phyloP scores from a whole-genome alignment of 2,113 vertebrate genomes.

The Phoxinus phoxinus region DNA sequence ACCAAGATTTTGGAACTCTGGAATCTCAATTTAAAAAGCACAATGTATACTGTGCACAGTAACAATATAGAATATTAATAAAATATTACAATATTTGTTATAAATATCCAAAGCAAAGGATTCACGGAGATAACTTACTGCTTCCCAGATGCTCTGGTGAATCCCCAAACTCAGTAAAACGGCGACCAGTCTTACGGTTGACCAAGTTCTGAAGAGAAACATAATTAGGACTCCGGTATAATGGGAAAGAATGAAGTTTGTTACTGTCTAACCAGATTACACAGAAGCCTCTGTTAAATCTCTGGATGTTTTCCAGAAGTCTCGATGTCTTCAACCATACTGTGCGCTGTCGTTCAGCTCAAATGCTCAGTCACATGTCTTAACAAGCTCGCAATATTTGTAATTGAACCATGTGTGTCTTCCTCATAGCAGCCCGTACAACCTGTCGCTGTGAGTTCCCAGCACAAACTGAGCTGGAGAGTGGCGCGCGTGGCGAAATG shows the following conservation, averaged over 20 bases:
- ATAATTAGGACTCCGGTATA: constrained; percentile 33
- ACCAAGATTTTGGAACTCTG: background rate
- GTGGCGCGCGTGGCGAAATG: constrained; percentile 7
- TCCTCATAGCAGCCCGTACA: background rate
- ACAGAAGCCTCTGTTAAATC: constrained; percentile 2
- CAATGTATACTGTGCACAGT: no score
- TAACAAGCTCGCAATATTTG: background rate
- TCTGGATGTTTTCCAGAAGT: constrained; percentile 4
- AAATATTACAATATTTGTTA: background rate
- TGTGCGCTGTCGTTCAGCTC: background rate
- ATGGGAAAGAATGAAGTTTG: background rate
- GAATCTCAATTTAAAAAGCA: no score
- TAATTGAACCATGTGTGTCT: background rate
- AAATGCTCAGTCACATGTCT: background rate
- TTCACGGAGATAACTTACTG: constrained; percentile 35
- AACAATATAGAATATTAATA: background rate
- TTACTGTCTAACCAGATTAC: constrained; percentile 13
- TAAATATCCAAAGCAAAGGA: background rate
- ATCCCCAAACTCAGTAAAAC: constrained; percentile 45
- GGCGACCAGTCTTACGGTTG: constrained; percentile 36
- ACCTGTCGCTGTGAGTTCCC: background rate
- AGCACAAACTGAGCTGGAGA: background rate
- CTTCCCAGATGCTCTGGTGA: constrained; percentile 39
- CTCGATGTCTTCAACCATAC: constrained; percentile 5
- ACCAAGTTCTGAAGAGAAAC: constrained; percentile 35